Evolutionary conservation across 2,113 vertebrate species (phyloP).

Genomic region (Galeopterus variegatus): DNA sequence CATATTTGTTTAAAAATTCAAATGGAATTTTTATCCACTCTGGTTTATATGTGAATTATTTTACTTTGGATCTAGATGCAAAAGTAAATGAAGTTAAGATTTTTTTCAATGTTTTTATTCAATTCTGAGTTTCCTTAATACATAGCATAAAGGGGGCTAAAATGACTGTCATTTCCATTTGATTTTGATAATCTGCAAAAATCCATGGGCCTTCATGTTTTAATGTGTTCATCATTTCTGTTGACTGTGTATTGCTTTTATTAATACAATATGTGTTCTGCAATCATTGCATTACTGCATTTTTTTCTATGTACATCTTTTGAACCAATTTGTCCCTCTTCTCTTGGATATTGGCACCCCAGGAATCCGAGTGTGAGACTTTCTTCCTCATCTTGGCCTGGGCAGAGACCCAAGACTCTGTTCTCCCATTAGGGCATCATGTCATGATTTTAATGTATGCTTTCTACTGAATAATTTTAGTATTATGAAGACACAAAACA

Average conservation of each 20-base stretch:
- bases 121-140: not conserved
- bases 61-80: not conserved
- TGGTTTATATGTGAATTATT: not conserved
- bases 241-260: not conserved
- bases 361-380: slow-evolving; percentile 72
- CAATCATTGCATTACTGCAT: not conserved
- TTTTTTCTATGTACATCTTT: not conserved
- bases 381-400: slow-evolving; percentile 69
- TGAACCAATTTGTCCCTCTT: not conserved
- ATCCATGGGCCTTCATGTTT: not conserved
- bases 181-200: slow-evolving; percentile 20
- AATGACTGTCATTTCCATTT: not conserved
- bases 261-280: not conserved
- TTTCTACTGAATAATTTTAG: slow-evolving; percentile 81
- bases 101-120: slow-evolving; percentile 26
- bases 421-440: slow-evolving; percentile 65
- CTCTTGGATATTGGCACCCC: not conserved
- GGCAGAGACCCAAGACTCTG: slow-evolving; percentile 65
- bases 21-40: not conserved
- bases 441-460: slow-evolving; percentile 80
- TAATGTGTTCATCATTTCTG: not conserved
- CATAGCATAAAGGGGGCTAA: not conserved
- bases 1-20: slow-evolving; percentile 45
- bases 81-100: slow-evolving; percentile 16
- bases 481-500: slow-evolving; percentile 82